These are phyloP conservation scores for Anser brachyrhynchus DNA, from an alignment of 2,113 vertebrate genomes.

Conservation along the genomic window DNA sequence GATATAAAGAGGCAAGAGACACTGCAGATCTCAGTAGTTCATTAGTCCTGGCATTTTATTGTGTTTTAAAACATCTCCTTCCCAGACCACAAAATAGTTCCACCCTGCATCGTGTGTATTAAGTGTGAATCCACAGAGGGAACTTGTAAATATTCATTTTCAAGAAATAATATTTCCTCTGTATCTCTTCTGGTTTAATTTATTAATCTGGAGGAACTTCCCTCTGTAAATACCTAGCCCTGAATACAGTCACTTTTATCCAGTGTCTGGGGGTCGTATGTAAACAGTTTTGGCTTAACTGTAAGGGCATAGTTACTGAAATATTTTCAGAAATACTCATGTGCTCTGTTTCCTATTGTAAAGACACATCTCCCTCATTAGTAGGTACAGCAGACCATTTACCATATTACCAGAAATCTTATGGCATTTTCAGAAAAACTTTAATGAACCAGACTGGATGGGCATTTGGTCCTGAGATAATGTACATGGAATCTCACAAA, in stretches of 20 bases:
- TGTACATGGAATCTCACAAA: not conserved
- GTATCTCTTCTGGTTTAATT: not conserved
- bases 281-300: not conserved
- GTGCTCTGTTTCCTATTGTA: not conserved
- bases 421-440: not conserved
- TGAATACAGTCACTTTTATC: not conserved
- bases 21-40: conserved; percentile 7
- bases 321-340: not conserved
- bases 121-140: conserved; percentile 16
- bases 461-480: not conserved
- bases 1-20: conserved; percentile 41
- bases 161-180: conserved; percentile 19
- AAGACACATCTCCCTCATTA: not conserved
- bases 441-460: not conserved
- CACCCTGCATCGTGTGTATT: not conserved
- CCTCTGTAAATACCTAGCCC: not conserved
- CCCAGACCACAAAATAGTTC: conserved; percentile 30
- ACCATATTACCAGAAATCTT: not conserved
- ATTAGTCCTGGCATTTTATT: not conserved
- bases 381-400: not conserved
- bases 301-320: not conserved
- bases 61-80: not conserved
- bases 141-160: not conserved
- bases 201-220: conserved; percentile 10
- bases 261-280: not conserved